Percentiles rank a stretch among this genome's conserved stretches.
Conservation (phyloP, 2,113 vertebrate genomes). For the Grantiella picta region DNA sequence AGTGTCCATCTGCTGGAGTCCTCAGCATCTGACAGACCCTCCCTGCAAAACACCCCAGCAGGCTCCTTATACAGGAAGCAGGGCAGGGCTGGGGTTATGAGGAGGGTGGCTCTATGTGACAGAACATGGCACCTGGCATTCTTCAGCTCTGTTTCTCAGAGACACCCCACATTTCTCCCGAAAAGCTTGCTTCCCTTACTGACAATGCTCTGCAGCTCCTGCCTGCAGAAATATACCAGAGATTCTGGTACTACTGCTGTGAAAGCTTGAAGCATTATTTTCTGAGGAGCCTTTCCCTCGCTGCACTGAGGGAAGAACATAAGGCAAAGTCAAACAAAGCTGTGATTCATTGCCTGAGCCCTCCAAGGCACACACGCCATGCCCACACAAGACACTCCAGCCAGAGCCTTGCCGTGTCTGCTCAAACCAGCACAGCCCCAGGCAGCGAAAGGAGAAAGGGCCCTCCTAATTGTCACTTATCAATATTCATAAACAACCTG, state of each 20-base stretch:
- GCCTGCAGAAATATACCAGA: background rate
- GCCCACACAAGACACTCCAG: background rate
- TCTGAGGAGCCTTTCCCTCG: background rate
- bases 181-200: background rate
- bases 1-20: background rate
- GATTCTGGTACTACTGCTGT: background rate
- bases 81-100: background rate
- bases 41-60: background rate
- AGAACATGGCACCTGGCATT: background rate
- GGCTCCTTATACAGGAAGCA: accelerated
- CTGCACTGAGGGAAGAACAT: background rate
- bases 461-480: conserved; percentile 56
- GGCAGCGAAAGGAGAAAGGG: conserved; percentile 10
- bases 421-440: conserved; percentile 28
- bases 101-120: background rate
- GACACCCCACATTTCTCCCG: background rate
- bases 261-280: background rate
- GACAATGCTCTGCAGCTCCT: background rate
- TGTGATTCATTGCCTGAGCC: background rate
- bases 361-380: background rate
- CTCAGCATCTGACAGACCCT: background rate
- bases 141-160: background rate
- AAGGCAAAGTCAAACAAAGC: conserved; percentile 10
- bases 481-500: conserved; percentile 65
- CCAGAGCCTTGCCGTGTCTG: background rate